These are phyloP conservation scores for Atherinomorus stipes DNA, from an alignment of 2,113 vertebrate species.

Conservation along the genomic window DNA sequence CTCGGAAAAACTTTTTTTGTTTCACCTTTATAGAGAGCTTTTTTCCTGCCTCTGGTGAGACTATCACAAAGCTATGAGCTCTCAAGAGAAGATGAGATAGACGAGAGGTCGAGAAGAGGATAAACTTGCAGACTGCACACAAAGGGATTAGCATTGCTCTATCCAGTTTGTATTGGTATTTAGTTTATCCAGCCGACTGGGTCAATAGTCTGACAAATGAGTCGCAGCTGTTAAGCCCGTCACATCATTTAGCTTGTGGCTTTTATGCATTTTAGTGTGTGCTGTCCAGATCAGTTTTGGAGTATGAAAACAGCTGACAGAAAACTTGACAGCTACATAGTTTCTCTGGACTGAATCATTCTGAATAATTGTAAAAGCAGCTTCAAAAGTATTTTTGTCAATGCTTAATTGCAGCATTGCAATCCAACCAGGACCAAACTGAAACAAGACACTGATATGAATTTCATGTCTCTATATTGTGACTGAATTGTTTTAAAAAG, in stretches of 20 bases:
- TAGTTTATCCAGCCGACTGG: slow-evolving; percentile 35
- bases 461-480: too few relatives aligned
- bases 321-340: background rate
- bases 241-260: slow-evolving; percentile 37
- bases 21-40: background rate
- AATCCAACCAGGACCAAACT: background rate
- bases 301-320: background rate
- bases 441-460: slow-evolving; percentile 14
- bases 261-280: slow-evolving; percentile 6
- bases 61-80: background rate
- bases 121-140: slow-evolving; percentile 4
- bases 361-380: background rate
- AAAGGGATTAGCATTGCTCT: slow-evolving; percentile 34
- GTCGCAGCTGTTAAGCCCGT: slow-evolving; percentile 26
- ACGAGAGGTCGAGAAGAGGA: background rate
- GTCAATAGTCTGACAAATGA: slow-evolving; percentile 59
- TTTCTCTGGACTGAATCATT: too few relatives aligned
- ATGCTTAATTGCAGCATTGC: slow-evolving; percentile 41
- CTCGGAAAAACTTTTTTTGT: background rate
- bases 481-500: slow-evolving; percentile 33
- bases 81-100: background rate
- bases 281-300: background rate
- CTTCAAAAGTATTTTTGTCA: slow-evolving; percentile 18
- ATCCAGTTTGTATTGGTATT: slow-evolving; percentile 41
- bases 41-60: background rate